These are phyloP conservation scores for Cataglyphis altisquamis DNA, from an alignment of 2,888 invertebrate species.

Conservation along the genomic window DNA sequence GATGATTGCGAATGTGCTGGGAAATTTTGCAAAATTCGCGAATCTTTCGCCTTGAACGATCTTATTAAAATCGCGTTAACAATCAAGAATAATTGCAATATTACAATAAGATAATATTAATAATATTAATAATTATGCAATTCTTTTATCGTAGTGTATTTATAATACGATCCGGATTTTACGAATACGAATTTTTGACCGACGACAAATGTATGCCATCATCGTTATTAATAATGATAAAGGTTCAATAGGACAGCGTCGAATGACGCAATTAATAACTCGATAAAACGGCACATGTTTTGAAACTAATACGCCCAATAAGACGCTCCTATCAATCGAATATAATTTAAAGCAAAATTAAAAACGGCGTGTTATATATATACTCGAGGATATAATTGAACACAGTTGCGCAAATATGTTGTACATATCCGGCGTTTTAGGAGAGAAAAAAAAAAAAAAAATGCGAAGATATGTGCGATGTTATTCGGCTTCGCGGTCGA, in stretches of 20 bases:
- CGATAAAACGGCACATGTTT: slow-evolving; percentile 32
- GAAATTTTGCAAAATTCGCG: not conserved
- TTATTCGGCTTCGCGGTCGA: slow-evolving; percentile 6
- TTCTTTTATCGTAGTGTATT: not conserved
- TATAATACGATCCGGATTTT: not conserved
- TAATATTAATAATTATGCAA: no score
- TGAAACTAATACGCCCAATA: slow-evolving; percentile 6
- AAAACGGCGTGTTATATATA: not conserved
- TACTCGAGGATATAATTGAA: not conserved
- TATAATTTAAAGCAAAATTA: slow-evolving; percentile 18
- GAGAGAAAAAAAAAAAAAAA: not conserved
- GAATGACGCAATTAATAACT: slow-evolving; percentile 10
- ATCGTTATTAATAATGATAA: slow-evolving; percentile 22
- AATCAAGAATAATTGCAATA: not conserved
- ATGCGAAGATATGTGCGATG: not conserved
- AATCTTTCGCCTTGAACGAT: not conserved
- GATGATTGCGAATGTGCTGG: not conserved
- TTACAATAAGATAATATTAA: no score
- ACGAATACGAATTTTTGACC: not conserved
- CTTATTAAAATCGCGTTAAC: not conserved
- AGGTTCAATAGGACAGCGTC: not conserved
- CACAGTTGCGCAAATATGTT: not conserved
- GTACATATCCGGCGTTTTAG: no score
- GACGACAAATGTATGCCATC: slow-evolving; percentile 23
- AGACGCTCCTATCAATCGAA: slow-evolving; percentile 14